These are phyloP conservation scores for Eueremaeus valkanovi DNA, from an alignment of 2,888 invertebrate species.

Conservation along the genomic window DNA sequence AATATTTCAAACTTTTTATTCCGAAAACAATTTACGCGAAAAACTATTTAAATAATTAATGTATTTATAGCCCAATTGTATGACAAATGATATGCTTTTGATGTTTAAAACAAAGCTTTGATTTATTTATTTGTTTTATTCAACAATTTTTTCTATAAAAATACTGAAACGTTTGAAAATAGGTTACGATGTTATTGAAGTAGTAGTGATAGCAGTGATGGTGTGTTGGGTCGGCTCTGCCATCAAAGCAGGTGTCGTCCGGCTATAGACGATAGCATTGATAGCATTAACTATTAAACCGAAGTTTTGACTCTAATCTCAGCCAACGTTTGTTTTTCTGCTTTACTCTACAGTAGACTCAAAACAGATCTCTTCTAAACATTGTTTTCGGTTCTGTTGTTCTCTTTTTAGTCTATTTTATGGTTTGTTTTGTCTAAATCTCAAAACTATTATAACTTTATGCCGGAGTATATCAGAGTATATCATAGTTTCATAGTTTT, in stretches of 20 bases:
- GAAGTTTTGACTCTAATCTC: background rate
- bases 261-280: background rate
- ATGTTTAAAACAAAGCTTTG: background rate
- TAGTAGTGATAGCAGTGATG: too few species aligned
- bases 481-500: background rate
- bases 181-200: constrained; percentile 34
- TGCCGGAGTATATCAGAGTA: too few species aligned
- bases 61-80: constrained; percentile 1
- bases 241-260: constrained; percentile 23
- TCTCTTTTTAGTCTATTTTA: too few species aligned
- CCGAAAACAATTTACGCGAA: background rate
- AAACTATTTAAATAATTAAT: background rate
- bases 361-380: too few species aligned
- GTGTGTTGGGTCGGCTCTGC: constrained; percentile 5
- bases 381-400: too few species aligned
- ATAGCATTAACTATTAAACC: background rate
- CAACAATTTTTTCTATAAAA: background rate
- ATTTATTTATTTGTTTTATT: background rate
- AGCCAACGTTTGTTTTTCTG: constrained; percentile 1
- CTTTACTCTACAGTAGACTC: too few species aligned
- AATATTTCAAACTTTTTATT: too few species aligned
- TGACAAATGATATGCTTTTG: constrained; percentile 4
- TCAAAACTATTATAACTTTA: too few species aligned
- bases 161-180: background rate
- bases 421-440: too few species aligned